Conservation (phyloP, 2,113 vertebrate genomes). For the Aythya baeri region DNA sequence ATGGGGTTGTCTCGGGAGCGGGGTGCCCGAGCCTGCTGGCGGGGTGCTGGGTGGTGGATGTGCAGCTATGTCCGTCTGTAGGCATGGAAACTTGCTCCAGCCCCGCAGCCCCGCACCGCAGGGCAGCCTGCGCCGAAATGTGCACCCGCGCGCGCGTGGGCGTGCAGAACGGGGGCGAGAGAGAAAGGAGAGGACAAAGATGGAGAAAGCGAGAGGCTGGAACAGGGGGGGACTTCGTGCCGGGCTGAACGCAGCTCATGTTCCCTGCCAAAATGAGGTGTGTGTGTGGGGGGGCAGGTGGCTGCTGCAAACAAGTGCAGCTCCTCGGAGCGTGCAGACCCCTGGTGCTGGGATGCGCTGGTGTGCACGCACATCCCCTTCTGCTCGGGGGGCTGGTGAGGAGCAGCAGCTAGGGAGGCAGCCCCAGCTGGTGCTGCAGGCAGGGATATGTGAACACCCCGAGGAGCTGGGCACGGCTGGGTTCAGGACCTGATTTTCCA, state of each 20-base stretch:
- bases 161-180: background rate
- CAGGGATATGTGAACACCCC: rapidly evolving
- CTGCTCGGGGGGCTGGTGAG: background rate
- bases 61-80: background rate
- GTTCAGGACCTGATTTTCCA: background rate
- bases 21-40: background rate
- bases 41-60: background rate
- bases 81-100: background rate
- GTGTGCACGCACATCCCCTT: background rate
- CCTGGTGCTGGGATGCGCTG: background rate
- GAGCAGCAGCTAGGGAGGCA: background rate
- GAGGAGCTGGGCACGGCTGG: background rate
- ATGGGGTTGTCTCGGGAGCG: background rate
- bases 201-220: background rate
- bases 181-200: background rate
- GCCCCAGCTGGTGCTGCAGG: background rate
- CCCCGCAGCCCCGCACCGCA: rapidly evolving
- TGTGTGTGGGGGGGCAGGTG: background rate
- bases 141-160: background rate
- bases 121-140: background rate
- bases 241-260: background rate
- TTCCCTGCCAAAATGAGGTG: background rate
- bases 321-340: rapidly evolving
- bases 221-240: background rate
- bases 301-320: background rate